Evolutionary conservation across 2,888 invertebrate genomes (phyloP), one percentile per base, ranked within the genome.

Genomic region (Chloromyia formosa): DNA sequence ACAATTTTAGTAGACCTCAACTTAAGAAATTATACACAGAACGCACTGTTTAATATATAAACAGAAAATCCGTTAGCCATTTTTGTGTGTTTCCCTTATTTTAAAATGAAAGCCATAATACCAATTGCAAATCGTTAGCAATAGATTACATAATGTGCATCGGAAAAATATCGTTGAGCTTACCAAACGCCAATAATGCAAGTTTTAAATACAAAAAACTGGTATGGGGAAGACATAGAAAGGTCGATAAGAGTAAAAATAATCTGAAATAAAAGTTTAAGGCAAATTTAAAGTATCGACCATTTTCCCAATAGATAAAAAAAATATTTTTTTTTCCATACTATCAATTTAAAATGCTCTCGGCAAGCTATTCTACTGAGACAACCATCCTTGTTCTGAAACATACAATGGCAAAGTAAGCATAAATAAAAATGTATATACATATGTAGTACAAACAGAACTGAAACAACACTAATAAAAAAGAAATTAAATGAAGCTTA

Each of bases 401-500:
- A 58, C 18, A 20, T 20, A 58, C 18, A 58, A 54, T 68, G 73
- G 78, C 75, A 75, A 78, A 79, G 78, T 77, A 76, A 79, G 76
- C 79, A 62, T 76, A 74, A 75, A 56, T 56, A 16, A 53, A 53
- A 16, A 53, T 56, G n/a, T 16, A 60, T 16, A 20, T 1, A n/a
- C 20, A 60, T 1, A 60, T 23, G 14, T 18, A 20, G 18, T 4
- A 20, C 14, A 56, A 56, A 22, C 4, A 3, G 23, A 60, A 18
- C 18, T 20, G 1, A 2, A 2, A 60, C 60, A 12, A 60, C 20
- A 23, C 7, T 1, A 12, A 22, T 53, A 23, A 2, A 27, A 54
- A 16, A 10, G 10, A 54, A 75, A 76, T 20, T 12, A 40, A 73
- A 10, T 61, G 22, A 14, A 77, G 83, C 84, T 84, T 80, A 85